A percentile compares a stretch with the other conserved stretches of the same genome.
phyloP scores from a whole-genome alignment of 2,888 invertebrate genomes.

The Scaptomyza tumidula region DNA sequence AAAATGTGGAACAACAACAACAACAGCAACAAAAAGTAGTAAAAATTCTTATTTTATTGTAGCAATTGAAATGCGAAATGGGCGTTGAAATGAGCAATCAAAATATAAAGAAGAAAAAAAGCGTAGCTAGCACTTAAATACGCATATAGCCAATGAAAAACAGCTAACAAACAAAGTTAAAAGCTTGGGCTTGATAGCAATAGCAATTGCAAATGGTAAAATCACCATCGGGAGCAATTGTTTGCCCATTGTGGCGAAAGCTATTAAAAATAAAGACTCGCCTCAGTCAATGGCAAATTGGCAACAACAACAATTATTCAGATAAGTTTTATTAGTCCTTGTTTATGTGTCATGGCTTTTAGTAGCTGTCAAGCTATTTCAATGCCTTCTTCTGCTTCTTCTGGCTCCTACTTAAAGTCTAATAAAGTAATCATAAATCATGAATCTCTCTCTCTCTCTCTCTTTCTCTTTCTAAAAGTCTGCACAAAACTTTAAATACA shows the following conservation, averaged over 20 bases:
- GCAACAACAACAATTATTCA: conserved; percentile 59
- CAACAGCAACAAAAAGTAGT: conserved; percentile 50
- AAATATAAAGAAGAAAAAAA: conserved; percentile 48
- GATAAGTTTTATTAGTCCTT: conserved; percentile 55
- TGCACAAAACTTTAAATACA: conserved; percentile 15
- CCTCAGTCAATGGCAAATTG: conserved; percentile 49
- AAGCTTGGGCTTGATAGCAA: conserved; percentile 14
- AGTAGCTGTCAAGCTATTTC: conserved; percentile 50
- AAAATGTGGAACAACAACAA: not conserved
- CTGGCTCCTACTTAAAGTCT: not conserved
- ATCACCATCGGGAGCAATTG: conserved; percentile 43
- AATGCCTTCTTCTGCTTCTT: not conserved
- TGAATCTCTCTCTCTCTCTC: not conserved
- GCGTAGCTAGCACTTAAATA: conserved; percentile 47
- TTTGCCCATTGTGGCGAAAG: conserved; percentile 61
- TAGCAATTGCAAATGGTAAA: conserved; percentile 17
- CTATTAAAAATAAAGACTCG: conserved; percentile 47
- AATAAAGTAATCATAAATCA: not conserved
- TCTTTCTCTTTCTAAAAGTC: not conserved
- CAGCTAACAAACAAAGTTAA: conserved; percentile 6
- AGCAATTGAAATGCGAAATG: conserved; percentile 78
- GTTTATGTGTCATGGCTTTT: conserved; percentile 27
- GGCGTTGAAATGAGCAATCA: conserved; percentile 77
- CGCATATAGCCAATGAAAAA: conserved; percentile 43
- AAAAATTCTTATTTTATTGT: conserved; percentile 72